These are phyloP conservation scores for Meloidogyne floridensis DNA, from an alignment of 1,140 invertebrate species.

Conservation along the genomic window DNA sequence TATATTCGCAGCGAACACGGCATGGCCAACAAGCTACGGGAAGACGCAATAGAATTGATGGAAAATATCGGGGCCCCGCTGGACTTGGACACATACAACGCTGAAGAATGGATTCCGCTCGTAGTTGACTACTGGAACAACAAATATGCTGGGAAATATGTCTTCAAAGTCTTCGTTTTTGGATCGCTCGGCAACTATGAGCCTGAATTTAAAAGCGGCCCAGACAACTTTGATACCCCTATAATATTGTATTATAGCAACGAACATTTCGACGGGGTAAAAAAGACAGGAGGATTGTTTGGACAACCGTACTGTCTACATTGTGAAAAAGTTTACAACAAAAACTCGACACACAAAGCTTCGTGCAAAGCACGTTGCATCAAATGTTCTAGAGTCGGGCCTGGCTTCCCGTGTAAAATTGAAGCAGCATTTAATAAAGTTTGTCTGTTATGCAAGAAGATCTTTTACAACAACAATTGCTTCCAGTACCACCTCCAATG, in stretches of 20 bases:
- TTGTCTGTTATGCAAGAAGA: neutral
- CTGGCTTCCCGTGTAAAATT: neutral
- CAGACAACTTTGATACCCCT: neutral
- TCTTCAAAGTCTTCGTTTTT: constrained; percentile 14
- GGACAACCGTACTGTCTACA: neutral
- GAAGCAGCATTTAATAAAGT: neutral
- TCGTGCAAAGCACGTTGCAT: neutral
- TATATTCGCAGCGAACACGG: no score
- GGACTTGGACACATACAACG: neutral
- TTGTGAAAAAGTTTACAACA: neutral
- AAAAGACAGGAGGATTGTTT: neutral
- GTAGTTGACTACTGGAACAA: constrained; percentile 2
- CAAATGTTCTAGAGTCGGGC: neutral
- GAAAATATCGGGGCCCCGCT: neutral
- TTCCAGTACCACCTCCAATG: neutral
- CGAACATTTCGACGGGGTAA: neutral
- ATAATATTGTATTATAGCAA: neutral
- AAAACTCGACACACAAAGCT: neutral
- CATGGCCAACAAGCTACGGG: neutral
- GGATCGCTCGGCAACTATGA: neutral
- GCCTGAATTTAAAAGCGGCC: neutral
- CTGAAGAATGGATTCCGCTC: neutral
- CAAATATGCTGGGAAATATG: neutral
- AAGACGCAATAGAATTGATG: neutral
- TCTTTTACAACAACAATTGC: neutral